These are phyloP conservation scores for Ailurus styani DNA, from an alignment of 2,113 vertebrate species.

Conservation along the genomic window DNA sequence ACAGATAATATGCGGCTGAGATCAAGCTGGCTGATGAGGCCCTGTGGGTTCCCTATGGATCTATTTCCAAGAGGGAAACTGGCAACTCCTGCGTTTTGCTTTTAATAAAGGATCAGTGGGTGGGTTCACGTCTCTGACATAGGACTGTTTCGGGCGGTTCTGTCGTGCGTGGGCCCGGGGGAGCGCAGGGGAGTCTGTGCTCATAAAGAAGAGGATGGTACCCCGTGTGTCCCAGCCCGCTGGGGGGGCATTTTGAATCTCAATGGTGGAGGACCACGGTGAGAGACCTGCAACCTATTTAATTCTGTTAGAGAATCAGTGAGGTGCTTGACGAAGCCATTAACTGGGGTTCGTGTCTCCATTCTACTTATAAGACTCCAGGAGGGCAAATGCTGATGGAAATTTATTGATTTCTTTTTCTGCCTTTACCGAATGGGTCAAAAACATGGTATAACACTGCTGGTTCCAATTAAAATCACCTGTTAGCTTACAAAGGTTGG, in stretches of 20 bases:
- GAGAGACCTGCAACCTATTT: conserved; percentile 66
- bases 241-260: conserved; percentile 41
- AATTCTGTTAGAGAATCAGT: conserved; percentile 77
- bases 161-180: background rate
- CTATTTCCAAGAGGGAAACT: background rate
- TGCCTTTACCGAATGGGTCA: conserved; percentile 80
- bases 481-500: conserved; percentile 94
- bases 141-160: background rate
- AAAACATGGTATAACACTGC: conserved; percentile 87
- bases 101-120: background rate
- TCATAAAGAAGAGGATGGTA: background rate
- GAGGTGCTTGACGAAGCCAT: conserved; percentile 77
- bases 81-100: background rate
- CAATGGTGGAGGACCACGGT: background rate
- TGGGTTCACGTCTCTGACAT: background rate
- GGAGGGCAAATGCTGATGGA: conserved; percentile 86
- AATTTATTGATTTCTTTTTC: conserved; percentile 83
- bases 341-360: conserved; percentile 77
- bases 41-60: background rate
- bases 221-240: background rate
- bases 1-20: background rate
- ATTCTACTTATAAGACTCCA: conserved; percentile 78
- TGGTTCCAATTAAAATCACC: conserved; percentile 98
- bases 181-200: background rate
- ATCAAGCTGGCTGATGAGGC: background rate